Conservation (phyloP, 1,140 invertebrate species). For the Artemia franciscana region DNA sequence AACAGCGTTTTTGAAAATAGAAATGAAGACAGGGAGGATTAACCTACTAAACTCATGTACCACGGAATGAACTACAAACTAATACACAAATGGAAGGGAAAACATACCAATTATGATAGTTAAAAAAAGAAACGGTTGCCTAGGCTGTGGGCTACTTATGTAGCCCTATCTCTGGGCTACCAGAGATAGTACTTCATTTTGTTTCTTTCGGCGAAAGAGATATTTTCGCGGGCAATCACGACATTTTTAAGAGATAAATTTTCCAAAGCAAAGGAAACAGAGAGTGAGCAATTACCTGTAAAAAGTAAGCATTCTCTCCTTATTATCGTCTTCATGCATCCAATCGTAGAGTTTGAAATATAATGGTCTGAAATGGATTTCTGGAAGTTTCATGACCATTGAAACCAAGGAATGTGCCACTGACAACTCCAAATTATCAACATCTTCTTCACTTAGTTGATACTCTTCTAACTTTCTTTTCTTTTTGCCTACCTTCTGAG, state of each 20-base stretch:
- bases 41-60: too few species aligned
- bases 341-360: conserved; percentile 68
- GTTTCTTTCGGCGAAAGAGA: too few species aligned
- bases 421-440: conserved; percentile 35
- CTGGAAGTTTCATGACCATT: conserved; percentile 64
- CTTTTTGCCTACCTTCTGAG: background rate
- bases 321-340: conserved; percentile 22
- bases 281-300: conserved; percentile 30
- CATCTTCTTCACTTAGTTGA: conserved; percentile 13
- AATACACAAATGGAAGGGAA: too few species aligned
- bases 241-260: background rate
- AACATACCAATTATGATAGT: too few species aligned
- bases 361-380: conserved; percentile 59
- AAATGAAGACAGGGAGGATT: too few species aligned
- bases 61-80: too few species aligned
- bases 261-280: conserved; percentile 13
- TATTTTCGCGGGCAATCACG: too few species aligned
- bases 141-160: too few species aligned
- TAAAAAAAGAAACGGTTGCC: too few species aligned
- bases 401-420: conserved; percentile 45
- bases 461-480: background rate
- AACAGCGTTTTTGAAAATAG: too few species aligned
- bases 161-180: too few species aligned
- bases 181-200: too few species aligned
- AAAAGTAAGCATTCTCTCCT: conserved; percentile 44